Evolutionary conservation across 2,888 invertebrate species (phyloP), one percentile per base, ranked within the genome.

Genomic region (Oscheius sp.): DNA sequence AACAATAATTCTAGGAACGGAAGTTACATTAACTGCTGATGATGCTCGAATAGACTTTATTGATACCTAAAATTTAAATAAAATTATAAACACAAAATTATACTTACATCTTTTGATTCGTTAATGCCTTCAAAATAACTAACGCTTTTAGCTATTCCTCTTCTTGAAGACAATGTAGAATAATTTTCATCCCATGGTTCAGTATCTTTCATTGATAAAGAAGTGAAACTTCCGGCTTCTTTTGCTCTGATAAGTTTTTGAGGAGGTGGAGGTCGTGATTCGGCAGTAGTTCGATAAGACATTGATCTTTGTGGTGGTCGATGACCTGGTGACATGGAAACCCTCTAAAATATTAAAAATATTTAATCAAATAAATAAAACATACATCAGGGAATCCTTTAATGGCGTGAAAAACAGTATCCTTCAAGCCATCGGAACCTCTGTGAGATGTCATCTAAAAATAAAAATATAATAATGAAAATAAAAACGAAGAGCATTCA

Each of bases 341-440:
- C 45, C 35, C 61, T 61, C 61, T 61, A 41, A 61, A 61, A 35
- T 9, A 59, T n/a, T 41, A 59, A 45, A 58, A 16, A 27, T 21
- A 12, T 18, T 56, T 5, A 58, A 27, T 27, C 35, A 27, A 21
- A 21, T 49, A 21, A 49, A 21, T 1, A 41, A 35, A 61, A 61
- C 61, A 12, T 25, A 45, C 59, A 41, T 59, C 59, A 18, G 29
- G 18, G 12, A n/a, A 21, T 23, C 43, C 61, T 23, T 52, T 13
- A 25, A 66, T 66, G 27, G 66, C 66, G 9, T 27, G 13, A 35
- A 52, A 66, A 27, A 66, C 52, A 27, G 29, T 29, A n/a, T 27
- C 66, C 5, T 35, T 25, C 13, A 66, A 35, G 2, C 66, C 35
- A 35, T 35, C 35, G 35, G 9, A 6, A 6, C 35, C 35, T 35